A percentile compares a stretch with the other conserved stretches of the same genome.
phyloP scores from a whole-genome alignment of 2,888 invertebrate genomes.

The Nomada fucata region DNA sequence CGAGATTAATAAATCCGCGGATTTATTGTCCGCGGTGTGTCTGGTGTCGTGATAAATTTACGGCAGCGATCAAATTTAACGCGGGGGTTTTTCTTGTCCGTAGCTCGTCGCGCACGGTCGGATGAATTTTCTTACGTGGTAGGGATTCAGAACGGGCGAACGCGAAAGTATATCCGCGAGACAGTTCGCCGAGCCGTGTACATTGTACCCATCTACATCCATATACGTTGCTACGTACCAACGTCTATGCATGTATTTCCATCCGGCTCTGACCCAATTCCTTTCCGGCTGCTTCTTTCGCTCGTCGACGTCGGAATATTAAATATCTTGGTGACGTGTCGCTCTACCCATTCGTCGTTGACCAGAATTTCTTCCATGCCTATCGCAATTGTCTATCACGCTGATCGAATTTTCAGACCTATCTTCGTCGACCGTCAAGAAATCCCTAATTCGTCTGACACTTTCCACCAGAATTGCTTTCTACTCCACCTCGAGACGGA shows the following conservation, averaged over 20 bases:
- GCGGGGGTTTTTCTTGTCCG: neutral
- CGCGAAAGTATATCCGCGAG: conserved; percentile 1
- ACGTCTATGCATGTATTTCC: conserved; percentile 3
- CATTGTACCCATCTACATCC: neutral
- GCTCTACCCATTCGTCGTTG: neutral
- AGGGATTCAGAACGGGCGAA: neutral
- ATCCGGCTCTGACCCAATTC: conserved; percentile 38
- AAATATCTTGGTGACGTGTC: conserved; percentile 11
- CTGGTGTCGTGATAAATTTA: neutral
- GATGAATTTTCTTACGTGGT: conserved; percentile 14
- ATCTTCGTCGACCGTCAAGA: neutral
- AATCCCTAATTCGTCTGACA: neutral
- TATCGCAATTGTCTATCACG: neutral
- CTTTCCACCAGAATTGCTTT: too few species aligned
- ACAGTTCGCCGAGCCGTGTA: neutral
- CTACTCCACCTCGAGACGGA: too few species aligned
- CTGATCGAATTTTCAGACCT: neutral
- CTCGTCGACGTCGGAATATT: conserved; percentile 35
- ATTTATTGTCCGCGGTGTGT: neutral
- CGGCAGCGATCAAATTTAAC: neutral
- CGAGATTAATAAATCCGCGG: neutral
- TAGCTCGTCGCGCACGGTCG: neutral
- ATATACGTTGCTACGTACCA: neutral
- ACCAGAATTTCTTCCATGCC: conserved; percentile 22
- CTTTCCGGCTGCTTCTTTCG: conserved; percentile 13